Evolutionary conservation across 2,113 vertebrate genomes (phyloP).

Genomic region (Calonectris borealis): DNA sequence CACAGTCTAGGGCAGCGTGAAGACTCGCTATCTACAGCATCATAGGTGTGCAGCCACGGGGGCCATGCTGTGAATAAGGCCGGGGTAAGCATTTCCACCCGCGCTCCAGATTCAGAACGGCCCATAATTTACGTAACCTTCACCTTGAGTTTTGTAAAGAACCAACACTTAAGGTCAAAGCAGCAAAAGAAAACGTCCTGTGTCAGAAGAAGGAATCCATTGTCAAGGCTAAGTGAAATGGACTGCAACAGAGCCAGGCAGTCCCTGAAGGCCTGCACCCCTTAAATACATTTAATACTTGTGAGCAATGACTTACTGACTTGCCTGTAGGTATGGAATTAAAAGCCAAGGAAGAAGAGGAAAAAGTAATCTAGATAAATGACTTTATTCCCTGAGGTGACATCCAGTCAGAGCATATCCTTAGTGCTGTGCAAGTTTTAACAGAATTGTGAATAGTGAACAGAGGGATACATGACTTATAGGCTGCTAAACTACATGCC

Average conservation of each 20-base stretch:
- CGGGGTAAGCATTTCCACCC: neutral
- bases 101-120: neutral
- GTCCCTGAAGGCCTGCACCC: conserved; percentile 68
- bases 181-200: conserved; percentile 13
- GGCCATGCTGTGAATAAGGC: neutral
- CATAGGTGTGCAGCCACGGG: neutral
- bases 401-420: conserved; percentile 80
- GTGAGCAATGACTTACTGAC: conserved; percentile 84
- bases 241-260: conserved; percentile 38
- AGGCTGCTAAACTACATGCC: conserved; percentile 58
- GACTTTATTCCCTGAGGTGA: conserved; percentile 79
- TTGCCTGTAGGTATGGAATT: conserved; percentile 85
- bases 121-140: neutral
- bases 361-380: conserved; percentile 86
- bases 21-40: neutral
- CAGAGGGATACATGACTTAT: conserved; percentile 63
- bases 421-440: conserved; percentile 82
- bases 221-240: conserved; percentile 52
- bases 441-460: conserved; percentile 76
- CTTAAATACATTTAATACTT: conserved; percentile 76
- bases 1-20: neutral
- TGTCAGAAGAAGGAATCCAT: conserved; percentile 59
- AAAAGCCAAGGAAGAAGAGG: conserved; percentile 79
- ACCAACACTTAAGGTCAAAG: conserved; percentile 32
- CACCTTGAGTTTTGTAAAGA: conserved; percentile 25